Evolutionary conservation across 2,888 invertebrate species (phyloP).

Genomic region (Philereme transversata): DNA sequence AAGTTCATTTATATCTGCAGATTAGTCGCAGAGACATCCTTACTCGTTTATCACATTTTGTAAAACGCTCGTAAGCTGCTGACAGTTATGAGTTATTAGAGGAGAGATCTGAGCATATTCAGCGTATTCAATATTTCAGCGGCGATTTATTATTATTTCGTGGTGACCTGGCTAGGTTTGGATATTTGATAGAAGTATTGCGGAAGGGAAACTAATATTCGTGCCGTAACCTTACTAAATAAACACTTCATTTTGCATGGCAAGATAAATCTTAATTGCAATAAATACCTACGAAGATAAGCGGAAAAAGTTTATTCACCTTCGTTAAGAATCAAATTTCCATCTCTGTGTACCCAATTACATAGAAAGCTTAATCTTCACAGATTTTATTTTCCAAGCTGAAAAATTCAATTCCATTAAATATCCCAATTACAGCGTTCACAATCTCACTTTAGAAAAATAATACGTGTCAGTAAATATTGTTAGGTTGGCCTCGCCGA

Average conservation of each 20-base stretch:
- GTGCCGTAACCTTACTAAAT: too few relatives aligned
- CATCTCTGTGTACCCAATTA: slow-evolving; percentile 5
- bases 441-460: slow-evolving; percentile 29
- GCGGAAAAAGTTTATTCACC: neutral
- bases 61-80: slow-evolving; percentile 55
- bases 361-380: slow-evolving; percentile 1
- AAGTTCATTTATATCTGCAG: slow-evolving; percentile 53
- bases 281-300: neutral
- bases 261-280: neutral
- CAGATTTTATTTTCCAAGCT: slow-evolving; percentile 10
- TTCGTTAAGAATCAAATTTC: neutral
- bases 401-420: slow-evolving; percentile 19
- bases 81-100: slow-evolving; percentile 55
- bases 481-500: slow-evolving; percentile 50
- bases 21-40: slow-evolving; percentile 49
- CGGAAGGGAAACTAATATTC: too few relatives aligned
- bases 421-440: slow-evolving; percentile 18
- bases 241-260: too few relatives aligned
- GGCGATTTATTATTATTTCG: neutral
- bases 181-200: too few relatives aligned
- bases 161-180: neutral
- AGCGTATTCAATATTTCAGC: neutral
- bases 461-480: slow-evolving; percentile 42
- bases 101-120: slow-evolving; percentile 31
- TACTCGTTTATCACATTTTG: slow-evolving; percentile 60